Conservation (phyloP, 2,113 vertebrate species). For the Alectura lathami region DNA sequence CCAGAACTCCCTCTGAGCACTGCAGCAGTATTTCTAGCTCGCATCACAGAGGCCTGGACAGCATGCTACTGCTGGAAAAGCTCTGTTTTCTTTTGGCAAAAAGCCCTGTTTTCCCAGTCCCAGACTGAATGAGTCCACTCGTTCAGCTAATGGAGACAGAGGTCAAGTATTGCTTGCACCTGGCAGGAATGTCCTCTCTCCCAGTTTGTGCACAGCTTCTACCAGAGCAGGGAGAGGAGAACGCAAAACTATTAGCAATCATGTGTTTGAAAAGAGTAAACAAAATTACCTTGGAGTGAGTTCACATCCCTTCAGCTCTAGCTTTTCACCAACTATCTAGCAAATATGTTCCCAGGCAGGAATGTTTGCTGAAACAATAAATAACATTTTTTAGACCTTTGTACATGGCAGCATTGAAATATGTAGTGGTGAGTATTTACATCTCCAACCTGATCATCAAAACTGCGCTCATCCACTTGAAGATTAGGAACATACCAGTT, state of each 20-base stretch:
- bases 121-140: not conserved
- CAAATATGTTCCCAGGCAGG: conserved; percentile 28
- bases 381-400: conserved; percentile 45
- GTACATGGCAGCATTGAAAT: conserved; percentile 28
- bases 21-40: not conserved
- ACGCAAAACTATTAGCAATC: not conserved
- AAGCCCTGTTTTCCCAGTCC: not conserved
- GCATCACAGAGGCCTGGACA: not conserved
- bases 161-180: not conserved
- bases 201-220: not conserved
- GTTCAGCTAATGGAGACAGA: not conserved
- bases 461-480: conserved; percentile 1
- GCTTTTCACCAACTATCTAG: not conserved
- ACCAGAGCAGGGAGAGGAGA: not conserved
- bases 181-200: not conserved
- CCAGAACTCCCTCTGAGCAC: not conserved
- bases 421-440: conserved; percentile 12
- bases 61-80: rapidly evolving
- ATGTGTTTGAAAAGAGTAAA: not conserved
- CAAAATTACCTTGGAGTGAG: not conserved
- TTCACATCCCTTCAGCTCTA: not conserved
- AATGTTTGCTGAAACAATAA: conserved; percentile 53
- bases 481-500: conserved; percentile 50
- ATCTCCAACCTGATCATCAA: conserved; percentile 6
- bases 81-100: not conserved